Conservation (phyloP, 2,797 vertebrate genomes). For the Lepus townsendii region DNA sequence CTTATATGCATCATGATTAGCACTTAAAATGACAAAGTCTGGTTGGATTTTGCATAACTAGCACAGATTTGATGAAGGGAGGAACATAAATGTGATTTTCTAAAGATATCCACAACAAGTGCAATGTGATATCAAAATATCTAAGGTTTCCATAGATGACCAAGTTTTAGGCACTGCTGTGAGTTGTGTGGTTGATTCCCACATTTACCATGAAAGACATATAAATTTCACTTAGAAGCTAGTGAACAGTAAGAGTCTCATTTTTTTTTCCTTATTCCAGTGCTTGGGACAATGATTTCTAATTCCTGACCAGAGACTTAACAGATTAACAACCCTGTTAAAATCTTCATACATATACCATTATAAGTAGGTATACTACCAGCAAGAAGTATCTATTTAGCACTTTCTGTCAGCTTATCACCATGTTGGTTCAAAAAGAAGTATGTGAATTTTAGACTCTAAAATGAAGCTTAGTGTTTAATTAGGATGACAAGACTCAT, state of each 20-base stretch:
- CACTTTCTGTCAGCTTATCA: background rate
- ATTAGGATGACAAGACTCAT: background rate
- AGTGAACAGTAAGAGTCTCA: background rate
- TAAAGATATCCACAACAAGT: background rate
- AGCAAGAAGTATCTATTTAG: background rate
- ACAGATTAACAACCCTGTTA: background rate
- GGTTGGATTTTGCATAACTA: conserved; percentile 8
- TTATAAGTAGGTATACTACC: background rate
- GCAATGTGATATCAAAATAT: background rate
- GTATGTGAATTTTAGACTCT: background rate
- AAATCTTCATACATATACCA: background rate
- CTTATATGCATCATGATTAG: background rate
- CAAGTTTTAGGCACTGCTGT: background rate
- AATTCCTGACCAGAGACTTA: background rate
- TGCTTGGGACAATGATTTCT: background rate
- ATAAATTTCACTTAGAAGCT: background rate
- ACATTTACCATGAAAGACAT: background rate
- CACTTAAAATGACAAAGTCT: background rate
- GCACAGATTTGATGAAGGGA: background rate
- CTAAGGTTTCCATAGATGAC: background rate
- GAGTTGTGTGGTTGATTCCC: background rate
- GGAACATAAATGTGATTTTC: background rate
- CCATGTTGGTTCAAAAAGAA: background rate
- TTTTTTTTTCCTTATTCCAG: background rate
- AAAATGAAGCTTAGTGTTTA: background rate